Evolutionary conservation across 2,888 invertebrate genomes (phyloP), one percentile per base, ranked within the genome.

Genomic region (Ametastegia equiseti): DNA sequence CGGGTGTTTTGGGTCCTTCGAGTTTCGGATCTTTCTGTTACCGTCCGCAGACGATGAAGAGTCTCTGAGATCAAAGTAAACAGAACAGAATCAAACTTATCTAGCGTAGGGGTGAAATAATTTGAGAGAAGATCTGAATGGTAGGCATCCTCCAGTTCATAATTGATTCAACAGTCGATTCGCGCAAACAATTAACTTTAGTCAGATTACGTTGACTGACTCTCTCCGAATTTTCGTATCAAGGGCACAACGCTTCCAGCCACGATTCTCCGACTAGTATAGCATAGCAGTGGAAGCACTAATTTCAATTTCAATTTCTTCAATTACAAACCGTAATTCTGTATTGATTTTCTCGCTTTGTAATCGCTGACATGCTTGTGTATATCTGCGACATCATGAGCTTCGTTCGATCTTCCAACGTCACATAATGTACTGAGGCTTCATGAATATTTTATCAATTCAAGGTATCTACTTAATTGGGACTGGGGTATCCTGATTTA

Each of bases 391-490:
- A 15, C 33, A 33, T 33, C 33, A 6, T 11, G 54, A 75, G 30
- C n/a, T 30, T 23, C n/a, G n/a, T 42, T 71, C 54, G 50, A 54
- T 11, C 54, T 36, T 36, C 19, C 11, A 19, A 3, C 75, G 15
- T 75, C 36, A 50, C 36, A 36, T 75, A 45, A 50, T n/a, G 36
- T 54, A 19, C 33, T 30, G n/a, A n/a, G 27, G 47, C 30, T 54
- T 54, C 75, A 54, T 75, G 54, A n/a, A 75, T 75, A 75, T 75
- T 54, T 75, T 36, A 75, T 36, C 75, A 36, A 75, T 75, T 54
- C 50, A 75, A 75, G 6, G 36, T 50, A 54, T 23, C n/a, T 13
- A 54, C 75, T 33, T 75, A 75, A 75, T 75, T 75, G 75, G 75
- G 75, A 19, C 19, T 45, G 33, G 75, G 19, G 54, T 54, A 19